Base-by-base conservation (phyloP, 2,888 invertebrate species). In the Andrena camellia region DNA sequence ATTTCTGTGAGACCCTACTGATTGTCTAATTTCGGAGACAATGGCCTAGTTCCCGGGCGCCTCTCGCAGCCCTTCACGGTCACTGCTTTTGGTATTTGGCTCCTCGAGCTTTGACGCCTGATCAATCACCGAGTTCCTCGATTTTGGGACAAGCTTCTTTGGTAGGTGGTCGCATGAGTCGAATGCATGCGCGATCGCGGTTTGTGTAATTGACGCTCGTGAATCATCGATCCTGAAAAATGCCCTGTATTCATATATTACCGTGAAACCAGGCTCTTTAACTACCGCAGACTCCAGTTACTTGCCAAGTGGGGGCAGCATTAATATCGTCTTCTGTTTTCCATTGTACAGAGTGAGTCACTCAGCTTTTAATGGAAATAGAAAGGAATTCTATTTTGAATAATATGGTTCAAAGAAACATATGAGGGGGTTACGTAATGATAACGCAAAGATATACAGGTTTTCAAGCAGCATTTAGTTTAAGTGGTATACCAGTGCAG, bases 11-110 rank as follows among this genome's bases (percentile, higher is more conserved):
- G 75, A 78, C 68, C 54, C 23, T 64, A 33, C 69, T 69, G 77
- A 69, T 77, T 57, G 63, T 26, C 31, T 64, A 79, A 79, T 79
- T 79, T 77, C 26, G 63, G 31, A 77, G 69, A 77, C 79, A 66
- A 79, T 60, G 78, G 69, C 78, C 78, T 78, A 77, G 78, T 79
- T 77, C 60, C 50, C 31, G 54, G 20, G 48, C 31, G 33, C 23
- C 57, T 57, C 26, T 23, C 70, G 60, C 48, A 60, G 17, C 13
- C 13, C 52, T 52, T 54, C 78, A 62, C 60, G 66, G 66, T 50
- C 75, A 42, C 35, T 57, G 54, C 33, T 23, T 68, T 62, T 13
- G 48, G n/a, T 6, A 5, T n/a, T 48, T 29, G 54, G 10, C 57
- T 57, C 8, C 8, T 57, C 26, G 8, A 20, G 54, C 20, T 8